A percentile compares a stretch with the other conserved stretches of the same genome.
Evolutionary conservation across 53 echinoderm and acorn worm species (phyloP).

Genomic region (Mesocentrotus franciscanus): DNA sequence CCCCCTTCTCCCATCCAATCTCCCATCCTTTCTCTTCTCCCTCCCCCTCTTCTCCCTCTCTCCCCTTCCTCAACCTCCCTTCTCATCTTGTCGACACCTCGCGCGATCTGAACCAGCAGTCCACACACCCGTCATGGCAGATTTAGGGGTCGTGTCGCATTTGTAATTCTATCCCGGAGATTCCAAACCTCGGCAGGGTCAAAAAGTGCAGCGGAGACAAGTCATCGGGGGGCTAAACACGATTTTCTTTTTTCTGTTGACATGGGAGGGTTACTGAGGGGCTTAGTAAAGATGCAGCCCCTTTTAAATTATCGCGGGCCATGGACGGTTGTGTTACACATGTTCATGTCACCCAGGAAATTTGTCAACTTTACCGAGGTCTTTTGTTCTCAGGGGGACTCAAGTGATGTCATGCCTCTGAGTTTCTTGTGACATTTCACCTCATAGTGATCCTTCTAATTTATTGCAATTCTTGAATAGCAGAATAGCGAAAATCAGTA

Average conservation of each 20-base stretch:
- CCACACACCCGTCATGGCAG: constrained; percentile 53
- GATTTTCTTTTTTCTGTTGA: neutral
- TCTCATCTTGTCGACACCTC: constrained; percentile 60
- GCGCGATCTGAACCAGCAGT: constrained; percentile 52
- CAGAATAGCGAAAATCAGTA: neutral
- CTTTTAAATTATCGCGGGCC: constrained; percentile 23
- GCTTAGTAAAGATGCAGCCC: constrained; percentile 36
- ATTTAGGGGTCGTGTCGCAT: constrained; percentile 60
- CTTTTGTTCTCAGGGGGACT: neutral
- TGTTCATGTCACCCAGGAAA: constrained; percentile 6
- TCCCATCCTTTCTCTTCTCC: neutral
- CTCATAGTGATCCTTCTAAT: neutral
- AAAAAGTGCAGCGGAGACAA: constrained; percentile 59
- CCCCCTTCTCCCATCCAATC: neutral
- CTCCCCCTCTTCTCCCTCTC: no score
- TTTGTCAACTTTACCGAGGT: constrained; percentile 30
- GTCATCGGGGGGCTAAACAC: constrained; percentile 50
- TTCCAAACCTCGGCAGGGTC: constrained; percentile 42
- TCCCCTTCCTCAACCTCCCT: neutral
- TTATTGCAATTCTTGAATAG: neutral
- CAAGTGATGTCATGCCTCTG: neutral
- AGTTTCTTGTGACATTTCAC: neutral
- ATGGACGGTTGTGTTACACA: neutral
- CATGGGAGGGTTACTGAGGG: constrained; percentile 2
- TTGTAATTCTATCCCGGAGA: constrained; percentile 64